Base-by-base conservation (phyloP, 2,113 vertebrate species). In the Holacanthus passer region DNA sequence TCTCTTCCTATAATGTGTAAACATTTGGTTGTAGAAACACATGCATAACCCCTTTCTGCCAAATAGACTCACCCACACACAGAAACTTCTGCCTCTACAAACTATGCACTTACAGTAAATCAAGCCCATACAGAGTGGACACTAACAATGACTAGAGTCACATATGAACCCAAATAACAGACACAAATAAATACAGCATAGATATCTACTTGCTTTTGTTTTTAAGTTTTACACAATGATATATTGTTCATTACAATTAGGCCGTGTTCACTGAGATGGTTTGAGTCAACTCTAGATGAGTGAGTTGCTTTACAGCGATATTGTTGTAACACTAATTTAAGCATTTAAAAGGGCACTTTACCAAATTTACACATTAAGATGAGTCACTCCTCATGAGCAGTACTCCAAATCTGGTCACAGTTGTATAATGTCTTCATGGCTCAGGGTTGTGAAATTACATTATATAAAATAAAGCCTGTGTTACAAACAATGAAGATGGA, bases 81-180 rank as follows among this genome's bases (percentile, higher is more conserved):
- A 67, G 4, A 27, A 47, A 69, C 71, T 31, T 19, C 16, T 77
- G 31, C 27, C 50, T 65, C 31, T 20, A 53, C 37, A 68, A 47
- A 69, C 65, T 69, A 80, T 71, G 65, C 82, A 85, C 68, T 64
- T 13, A 66, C 35, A 45, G 31, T 52, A 48, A 48, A 76, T 62
- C 16, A 35, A 47, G 45, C 37, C 16, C 37, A 39, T n/a, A 47
- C 55, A 45, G 43, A n/a, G n/a, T n/a, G n/a, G 71, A 79, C 19
- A n/a, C 32, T n/a, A 53, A 59, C 17, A 59, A 22, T 13, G 29
- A 9, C 52, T 9, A 52, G 29, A 81, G 31, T 47, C 69, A 70
- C 22, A 56, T 48, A n/a, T 67, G 22, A 76, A 37, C 20, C 55
- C 48, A 55, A 11, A 22, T 29, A 39, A 37, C 3, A 41, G 20